Conservation (phyloP, 2,888 invertebrate genomes). For the Chydorus sphaericus region DNA sequence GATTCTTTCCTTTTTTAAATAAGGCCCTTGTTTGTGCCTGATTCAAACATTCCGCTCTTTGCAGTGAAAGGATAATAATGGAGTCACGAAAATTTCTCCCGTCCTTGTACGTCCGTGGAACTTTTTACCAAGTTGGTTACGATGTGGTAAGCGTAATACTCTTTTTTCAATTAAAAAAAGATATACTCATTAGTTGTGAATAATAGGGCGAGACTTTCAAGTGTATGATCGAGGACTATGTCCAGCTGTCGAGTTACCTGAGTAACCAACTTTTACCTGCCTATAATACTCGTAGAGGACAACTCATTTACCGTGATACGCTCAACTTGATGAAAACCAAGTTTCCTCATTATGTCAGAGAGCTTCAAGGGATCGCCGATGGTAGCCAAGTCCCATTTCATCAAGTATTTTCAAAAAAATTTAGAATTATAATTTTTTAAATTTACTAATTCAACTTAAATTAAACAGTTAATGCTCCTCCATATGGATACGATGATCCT, state of each 20-base stretch:
- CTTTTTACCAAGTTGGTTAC: conserved; percentile 71
- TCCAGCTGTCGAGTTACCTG: conserved; percentile 42
- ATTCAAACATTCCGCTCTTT: too few relatives aligned
- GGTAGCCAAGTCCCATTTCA: conserved; percentile 69
- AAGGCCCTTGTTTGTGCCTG: too few relatives aligned
- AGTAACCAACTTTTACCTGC: conserved; percentile 52
- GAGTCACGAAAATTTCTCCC: conserved; percentile 40
- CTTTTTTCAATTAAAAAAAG: too few relatives aligned
- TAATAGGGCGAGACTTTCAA: conserved; percentile 64
- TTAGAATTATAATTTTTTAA: background rate
- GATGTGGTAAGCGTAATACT: conserved; percentile 79
- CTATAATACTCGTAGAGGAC: conserved; percentile 54
- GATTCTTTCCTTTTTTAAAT: background rate
- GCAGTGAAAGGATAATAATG: too few relatives aligned
- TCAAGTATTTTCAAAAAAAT: conserved; percentile 40
- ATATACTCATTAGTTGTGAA: too few relatives aligned
- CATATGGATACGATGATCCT: conserved; percentile 70
- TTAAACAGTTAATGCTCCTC: conserved; percentile 56
- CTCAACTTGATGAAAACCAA: conserved; percentile 47
- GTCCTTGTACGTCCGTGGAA: conserved; percentile 58
- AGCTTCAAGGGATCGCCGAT: conserved; percentile 71
- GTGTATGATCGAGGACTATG: conserved; percentile 52
- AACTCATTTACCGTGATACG: conserved; percentile 55
- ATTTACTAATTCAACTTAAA: conserved; percentile 18
- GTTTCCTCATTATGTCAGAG: conserved; percentile 67